These are phyloP conservation scores for Leptobrachium ailaonicum DNA, from an alignment of 2,113 vertebrate genomes.

Conservation along the genomic window DNA sequence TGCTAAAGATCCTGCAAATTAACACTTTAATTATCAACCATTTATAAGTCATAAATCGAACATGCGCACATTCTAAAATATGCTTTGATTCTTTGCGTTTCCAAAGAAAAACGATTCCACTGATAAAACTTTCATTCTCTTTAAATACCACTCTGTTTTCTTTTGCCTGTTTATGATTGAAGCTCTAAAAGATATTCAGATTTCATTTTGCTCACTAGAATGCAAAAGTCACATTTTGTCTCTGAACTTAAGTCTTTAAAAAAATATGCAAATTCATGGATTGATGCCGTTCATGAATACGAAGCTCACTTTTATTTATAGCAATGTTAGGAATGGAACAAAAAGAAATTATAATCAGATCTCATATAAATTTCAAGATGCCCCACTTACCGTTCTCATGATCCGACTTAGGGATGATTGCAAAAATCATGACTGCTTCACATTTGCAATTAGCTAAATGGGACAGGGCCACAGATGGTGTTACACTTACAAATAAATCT, in stretches of 20 bases:
- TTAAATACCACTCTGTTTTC: slow-evolving; percentile 12
- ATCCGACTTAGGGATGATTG: slow-evolving; percentile 42
- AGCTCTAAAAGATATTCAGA: background rate
- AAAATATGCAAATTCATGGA: slow-evolving; percentile 45
- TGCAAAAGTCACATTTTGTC: slow-evolving; percentile 34
- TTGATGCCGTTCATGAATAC: slow-evolving; percentile 46
- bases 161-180: slow-evolving; percentile 1
- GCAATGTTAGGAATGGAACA: slow-evolving; percentile 44
- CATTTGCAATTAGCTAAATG: slow-evolving; percentile 48
- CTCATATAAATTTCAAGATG: slow-evolving; percentile 49
- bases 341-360: slow-evolving; percentile 48
- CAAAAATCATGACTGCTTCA: slow-evolving; percentile 49
- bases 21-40: no score
- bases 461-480: slow-evolving; percentile 48
- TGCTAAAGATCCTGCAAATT: no score
- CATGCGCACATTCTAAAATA: no score
- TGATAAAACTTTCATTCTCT: background rate
- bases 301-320: slow-evolving; percentile 49
- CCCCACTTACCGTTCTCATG: slow-evolving; percentile 46
- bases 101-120: no score
- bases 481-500: slow-evolving; percentile 42
- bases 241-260: slow-evolving; percentile 28
- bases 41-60: no score
- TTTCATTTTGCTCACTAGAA: slow-evolving; percentile 28
- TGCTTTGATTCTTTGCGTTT: no score